phyloP scores from a whole-genome alignment of 2,113 vertebrate genomes.

The Hoplias malabaricus region DNA sequence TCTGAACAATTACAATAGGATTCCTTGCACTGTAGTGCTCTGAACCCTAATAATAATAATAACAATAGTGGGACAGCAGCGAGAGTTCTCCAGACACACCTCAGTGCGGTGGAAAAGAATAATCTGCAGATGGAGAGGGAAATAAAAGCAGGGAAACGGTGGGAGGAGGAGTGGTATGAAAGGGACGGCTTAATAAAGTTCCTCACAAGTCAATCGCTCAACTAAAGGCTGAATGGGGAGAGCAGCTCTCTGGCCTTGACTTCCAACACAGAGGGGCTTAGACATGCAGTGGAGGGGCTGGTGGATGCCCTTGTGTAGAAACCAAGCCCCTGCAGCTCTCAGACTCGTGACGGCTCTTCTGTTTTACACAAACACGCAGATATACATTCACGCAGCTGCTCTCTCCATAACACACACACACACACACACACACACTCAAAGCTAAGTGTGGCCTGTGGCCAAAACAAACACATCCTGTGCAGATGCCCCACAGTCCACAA shows the following conservation, averaged over 20 bases:
- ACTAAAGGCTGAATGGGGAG: constrained; percentile 16
- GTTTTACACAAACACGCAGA: constrained; percentile 17
- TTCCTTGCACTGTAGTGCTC: no score
- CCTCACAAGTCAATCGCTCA: constrained; percentile 43
- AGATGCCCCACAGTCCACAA: constrained; percentile 36
- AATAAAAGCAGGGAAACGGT: constrained; percentile 16
- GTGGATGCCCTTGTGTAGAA: constrained; percentile 33
- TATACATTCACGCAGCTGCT: constrained; percentile 26
- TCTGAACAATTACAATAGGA: no score
- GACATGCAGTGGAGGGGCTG: constrained; percentile 16
- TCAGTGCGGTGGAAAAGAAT: background rate
- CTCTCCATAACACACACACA: constrained; percentile 6
- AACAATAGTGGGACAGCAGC: no score
- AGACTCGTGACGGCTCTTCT: constrained; percentile 23
- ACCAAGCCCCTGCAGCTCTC: constrained; percentile 22
- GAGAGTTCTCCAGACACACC: background rate
- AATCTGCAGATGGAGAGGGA: background rate
- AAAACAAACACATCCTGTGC: constrained; percentile 48
- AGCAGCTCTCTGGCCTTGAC: constrained; percentile 31
- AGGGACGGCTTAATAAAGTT: constrained; percentile 42
- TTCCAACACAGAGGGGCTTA: constrained; percentile 27
- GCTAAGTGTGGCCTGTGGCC: constrained; percentile 41
- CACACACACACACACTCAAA: constrained; percentile 21
- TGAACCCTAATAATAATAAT: no score
- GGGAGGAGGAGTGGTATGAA: background rate